phyloP scores from a whole-genome alignment of 2,888 invertebrate genomes.

The Timandra comae region DNA sequence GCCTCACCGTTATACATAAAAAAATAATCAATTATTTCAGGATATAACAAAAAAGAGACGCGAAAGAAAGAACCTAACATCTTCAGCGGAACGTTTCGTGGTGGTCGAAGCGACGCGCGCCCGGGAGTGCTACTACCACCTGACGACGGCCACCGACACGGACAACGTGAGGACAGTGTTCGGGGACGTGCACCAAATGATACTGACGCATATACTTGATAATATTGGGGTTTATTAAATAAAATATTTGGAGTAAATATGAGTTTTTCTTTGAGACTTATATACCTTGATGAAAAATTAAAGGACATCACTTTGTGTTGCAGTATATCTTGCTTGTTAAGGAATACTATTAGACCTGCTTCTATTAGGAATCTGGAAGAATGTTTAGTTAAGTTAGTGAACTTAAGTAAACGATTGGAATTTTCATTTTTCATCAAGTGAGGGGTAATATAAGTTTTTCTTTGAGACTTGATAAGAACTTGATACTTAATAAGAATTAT shows the following conservation, averaged over 20 bases:
- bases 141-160: constrained; percentile 85
- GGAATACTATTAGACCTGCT: constrained; percentile 86
- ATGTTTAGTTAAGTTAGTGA: too few relatives aligned
- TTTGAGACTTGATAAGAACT: too few relatives aligned
- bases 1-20: too few relatives aligned
- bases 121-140: constrained; percentile 83
- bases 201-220: constrained; percentile 68
- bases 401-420: too few relatives aligned
- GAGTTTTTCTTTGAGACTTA: too few relatives aligned
- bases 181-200: constrained; percentile 83
- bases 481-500: too few relatives aligned
- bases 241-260: too few relatives aligned
- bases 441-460: too few relatives aligned
- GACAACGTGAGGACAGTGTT: constrained; percentile 84
- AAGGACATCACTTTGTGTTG: constrained; percentile 81
- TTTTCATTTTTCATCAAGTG: too few relatives aligned
- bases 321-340: constrained; percentile 89
- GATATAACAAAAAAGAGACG: constrained; percentile 74
- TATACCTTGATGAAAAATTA: too few relatives aligned
- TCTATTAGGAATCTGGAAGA: constrained; percentile 81
- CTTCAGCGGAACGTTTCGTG: constrained; percentile 53
- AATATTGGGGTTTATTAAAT: constrained; percentile 63
- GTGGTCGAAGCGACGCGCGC: constrained; percentile 49
- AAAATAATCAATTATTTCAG: constrained; percentile 43
- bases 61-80: constrained; percentile 34